Conservation (phyloP, 1,140 invertebrate genomes). For the Zaprionus nigranus region DNA sequence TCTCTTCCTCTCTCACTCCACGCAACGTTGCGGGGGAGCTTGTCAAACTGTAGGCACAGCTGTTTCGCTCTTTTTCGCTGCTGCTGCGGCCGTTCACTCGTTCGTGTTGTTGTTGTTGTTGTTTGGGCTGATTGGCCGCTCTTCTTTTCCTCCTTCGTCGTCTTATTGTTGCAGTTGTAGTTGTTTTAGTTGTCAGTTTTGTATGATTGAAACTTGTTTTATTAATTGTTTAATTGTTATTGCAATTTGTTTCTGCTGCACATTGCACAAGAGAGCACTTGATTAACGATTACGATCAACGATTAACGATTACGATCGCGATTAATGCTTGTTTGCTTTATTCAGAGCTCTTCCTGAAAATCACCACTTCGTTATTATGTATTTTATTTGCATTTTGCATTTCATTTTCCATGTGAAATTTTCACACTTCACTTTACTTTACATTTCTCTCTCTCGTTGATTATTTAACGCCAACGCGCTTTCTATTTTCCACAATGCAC, state of each 20-base stretch:
- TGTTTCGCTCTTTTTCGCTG: constrained; percentile 39
- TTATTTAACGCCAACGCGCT: constrained; percentile 52
- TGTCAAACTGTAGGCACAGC: constrained; percentile 65
- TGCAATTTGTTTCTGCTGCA: constrained; percentile 52
- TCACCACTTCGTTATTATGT: constrained; percentile 15
- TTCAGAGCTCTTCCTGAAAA: constrained; percentile 30
- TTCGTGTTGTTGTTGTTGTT: constrained; percentile 54
- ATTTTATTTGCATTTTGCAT: constrained; percentile 7
- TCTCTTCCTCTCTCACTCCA: constrained; percentile 13
- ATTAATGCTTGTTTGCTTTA: constrained; percentile 12
- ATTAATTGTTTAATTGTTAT: constrained; percentile 60
- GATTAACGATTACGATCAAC: constrained; percentile 4
- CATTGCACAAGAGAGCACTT: constrained; percentile 17
- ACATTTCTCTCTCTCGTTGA: constrained; percentile 16
- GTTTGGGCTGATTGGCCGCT: constrained; percentile 30
- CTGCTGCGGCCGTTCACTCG: constrained; percentile 47
- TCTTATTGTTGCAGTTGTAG: not conserved
- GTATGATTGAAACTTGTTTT: constrained; percentile 59
- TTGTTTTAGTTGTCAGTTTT: constrained; percentile 38
- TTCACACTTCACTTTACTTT: constrained; percentile 31
- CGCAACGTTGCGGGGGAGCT: constrained; percentile 33
- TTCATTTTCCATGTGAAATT: constrained; percentile 14
- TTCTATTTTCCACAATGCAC: constrained; percentile 47
- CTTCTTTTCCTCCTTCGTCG: constrained; percentile 21
- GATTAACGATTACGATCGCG: not conserved